A percentile compares a stretch with the other conserved stretches of the same genome.
phyloP scores from a whole-genome alignment of 2,797 vertebrate genomes.

The Gymnothorax reevesii region DNA sequence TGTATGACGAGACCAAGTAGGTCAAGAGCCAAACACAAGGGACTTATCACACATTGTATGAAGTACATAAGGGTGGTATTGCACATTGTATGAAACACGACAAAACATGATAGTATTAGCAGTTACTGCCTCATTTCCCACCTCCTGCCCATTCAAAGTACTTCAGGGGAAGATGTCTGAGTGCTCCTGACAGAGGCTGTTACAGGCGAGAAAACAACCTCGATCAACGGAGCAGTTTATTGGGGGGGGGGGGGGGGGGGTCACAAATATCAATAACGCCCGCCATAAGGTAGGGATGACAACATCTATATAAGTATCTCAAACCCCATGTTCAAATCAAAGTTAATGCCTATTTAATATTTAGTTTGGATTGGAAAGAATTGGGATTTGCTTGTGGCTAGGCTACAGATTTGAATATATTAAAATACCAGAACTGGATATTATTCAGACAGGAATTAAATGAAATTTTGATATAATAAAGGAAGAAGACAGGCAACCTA shows the following conservation, averaged over 20 bases:
- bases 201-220: no score
- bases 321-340: background rate
- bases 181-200: no score
- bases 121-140: background rate
- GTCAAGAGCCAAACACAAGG: background rate
- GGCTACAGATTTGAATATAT: background rate
- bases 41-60: background rate
- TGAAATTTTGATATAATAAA: background rate
- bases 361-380: background rate
- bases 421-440: background rate
- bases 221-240: no score
- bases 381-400: background rate
- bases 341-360: background rate
- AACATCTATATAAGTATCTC: no score
- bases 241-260: no score
- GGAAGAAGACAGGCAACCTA: background rate
- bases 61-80: background rate
- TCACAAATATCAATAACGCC: no score
- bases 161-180: no score
- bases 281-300: no score
- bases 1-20: background rate
- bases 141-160: background rate
- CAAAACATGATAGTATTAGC: no score
- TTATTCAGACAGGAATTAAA: background rate
- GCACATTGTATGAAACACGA: background rate